phyloP scores from a whole-genome alignment of 2,113 vertebrate species.

The Hemiscyllium ocellatum region DNA sequence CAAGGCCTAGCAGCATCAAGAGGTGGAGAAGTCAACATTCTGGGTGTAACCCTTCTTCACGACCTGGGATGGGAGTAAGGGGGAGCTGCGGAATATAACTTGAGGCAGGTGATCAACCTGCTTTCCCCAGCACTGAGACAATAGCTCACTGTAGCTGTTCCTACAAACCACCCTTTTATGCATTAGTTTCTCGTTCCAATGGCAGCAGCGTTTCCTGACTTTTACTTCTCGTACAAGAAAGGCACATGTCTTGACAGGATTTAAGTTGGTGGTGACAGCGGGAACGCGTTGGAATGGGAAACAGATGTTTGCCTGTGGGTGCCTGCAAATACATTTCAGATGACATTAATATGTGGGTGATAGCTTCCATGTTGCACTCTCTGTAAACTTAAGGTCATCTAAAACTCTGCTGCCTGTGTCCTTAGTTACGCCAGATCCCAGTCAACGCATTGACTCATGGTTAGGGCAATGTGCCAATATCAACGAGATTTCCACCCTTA shows the following conservation, averaged over 20 bases:
- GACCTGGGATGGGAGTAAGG: no score
- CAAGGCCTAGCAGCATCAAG: no score
- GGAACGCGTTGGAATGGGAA: neutral
- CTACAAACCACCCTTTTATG: neutral
- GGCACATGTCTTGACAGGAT: neutral
- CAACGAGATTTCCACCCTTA: neutral
- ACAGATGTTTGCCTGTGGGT: neutral
- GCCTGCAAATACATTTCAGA: no score
- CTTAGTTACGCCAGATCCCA: neutral
- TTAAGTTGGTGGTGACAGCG: neutral
- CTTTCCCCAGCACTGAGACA: neutral
- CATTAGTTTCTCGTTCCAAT: neutral
- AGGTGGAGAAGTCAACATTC: no score
- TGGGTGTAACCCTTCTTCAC: no score
- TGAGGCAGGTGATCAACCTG: neutral
- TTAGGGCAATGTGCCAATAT: neutral
- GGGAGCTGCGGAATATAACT: no score
- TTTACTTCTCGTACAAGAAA: neutral
- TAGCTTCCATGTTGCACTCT: neutral
- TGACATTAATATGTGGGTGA: no score
- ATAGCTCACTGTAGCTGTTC: neutral
- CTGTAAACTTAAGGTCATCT: neutral
- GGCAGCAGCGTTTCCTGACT: neutral
- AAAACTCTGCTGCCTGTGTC: no score
- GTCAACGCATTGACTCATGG: neutral